Evolutionary conservation across 2,113 vertebrate genomes (phyloP).

Genomic region (Dolichotis patagonum): DNA sequence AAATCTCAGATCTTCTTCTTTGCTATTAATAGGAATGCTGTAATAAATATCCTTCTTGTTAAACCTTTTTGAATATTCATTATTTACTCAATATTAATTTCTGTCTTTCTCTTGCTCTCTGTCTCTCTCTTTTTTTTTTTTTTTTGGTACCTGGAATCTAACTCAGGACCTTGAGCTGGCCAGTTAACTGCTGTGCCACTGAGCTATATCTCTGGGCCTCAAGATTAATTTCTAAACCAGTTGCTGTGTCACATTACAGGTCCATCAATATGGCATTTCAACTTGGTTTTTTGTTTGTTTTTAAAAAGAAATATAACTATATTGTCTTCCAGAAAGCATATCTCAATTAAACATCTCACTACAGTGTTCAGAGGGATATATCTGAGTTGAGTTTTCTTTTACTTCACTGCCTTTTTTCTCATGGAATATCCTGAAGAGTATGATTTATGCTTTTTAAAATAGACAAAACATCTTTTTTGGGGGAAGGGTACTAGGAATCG

Average conservation of each 20-base stretch:
- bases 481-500: neutral
- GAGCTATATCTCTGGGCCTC: neutral
- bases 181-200: too few species aligned
- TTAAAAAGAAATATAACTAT: neutral
- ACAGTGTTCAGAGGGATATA: neutral
- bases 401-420: neutral
- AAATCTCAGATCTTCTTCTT: neutral
- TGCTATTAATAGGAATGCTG: neutral
- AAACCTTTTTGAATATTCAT: neutral
- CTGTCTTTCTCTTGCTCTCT: too few species aligned
- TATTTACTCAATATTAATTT: neutral
- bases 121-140: too few species aligned
- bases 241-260: neutral
- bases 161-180: too few species aligned
- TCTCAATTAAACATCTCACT: neutral
- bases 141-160: too few species aligned
- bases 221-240: conserved; percentile 14
- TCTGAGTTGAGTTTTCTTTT: neutral
- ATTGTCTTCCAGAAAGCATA: neutral
- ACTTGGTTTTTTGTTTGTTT: neutral
- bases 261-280: neutral
- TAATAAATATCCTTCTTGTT: neutral
- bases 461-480: neutral
- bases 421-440: neutral
- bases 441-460: neutral